Base-by-base conservation (phyloP, 2,113 vertebrate species). In the Trichomycterus rosablanca region DNA sequence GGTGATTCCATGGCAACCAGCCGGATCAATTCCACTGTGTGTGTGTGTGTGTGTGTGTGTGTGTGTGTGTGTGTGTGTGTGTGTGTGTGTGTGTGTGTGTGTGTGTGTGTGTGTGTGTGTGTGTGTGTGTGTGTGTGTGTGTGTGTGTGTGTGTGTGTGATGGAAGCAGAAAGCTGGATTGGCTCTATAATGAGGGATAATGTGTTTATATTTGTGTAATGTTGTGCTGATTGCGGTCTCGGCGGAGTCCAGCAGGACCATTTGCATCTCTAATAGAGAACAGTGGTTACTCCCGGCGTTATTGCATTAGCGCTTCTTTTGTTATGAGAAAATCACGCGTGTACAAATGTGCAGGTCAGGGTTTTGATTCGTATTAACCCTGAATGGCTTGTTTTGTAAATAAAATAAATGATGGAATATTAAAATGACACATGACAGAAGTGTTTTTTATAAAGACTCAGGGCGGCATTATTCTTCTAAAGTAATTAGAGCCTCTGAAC, bases 121-220 rank as follows among this genome's bases (percentile, higher is more conserved):
- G 44, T 55, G 46, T 75, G 63, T 59, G 77, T 61, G 49, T 76
- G 62, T 59, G 74, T 74, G 44, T 55, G 46, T 75, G 63, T 59
- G 77, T 73, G 72, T 78, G 77, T 79, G 49, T 56, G 66, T 24
- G 39, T 42, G 65, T 67, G 74, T 77, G 73, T 77, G 81, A 82
- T 78, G 53, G 72, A 83, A 75, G 77, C 75, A 81, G 76, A 83
- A 77, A 53, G n/a, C 70, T 71, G 73, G 70, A 77, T 73, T 45
- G 72, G 73, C 77, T 87, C 79, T 81, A 58, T 68, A 81, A 86
- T 87, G 83, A 83, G 80, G 78, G 65, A 70, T 81, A 80, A 84
- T 81, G 75, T 82, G 82, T 88, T 84, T 84, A 76, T 83, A 78
- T 87, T 82, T 85, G 78, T 81, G 76, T 81, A 78, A 78, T 74